A percentile compares a stretch with the other conserved stretches of the same genome.
These are phyloP conservation scores for Narcine bancroftii DNA, from an alignment of 2,113 vertebrate genomes.

Conservation along the genomic window DNA sequence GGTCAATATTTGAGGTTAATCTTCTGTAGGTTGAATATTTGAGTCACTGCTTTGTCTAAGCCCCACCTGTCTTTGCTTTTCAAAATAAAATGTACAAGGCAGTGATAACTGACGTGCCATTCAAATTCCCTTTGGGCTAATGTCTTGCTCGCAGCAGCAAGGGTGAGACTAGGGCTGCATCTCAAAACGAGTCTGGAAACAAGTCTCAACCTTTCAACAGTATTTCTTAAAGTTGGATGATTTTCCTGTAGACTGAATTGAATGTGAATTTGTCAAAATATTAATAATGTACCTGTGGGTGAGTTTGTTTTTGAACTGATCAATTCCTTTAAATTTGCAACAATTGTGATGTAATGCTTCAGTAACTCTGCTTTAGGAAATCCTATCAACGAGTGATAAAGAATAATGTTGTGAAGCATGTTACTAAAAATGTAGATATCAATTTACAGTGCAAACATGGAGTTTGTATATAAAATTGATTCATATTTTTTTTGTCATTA, in stretches of 20 bases:
- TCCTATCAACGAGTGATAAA: not conserved
- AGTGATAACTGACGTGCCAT: not conserved
- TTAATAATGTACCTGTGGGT: slow-evolving; percentile 31
- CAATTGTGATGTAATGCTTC: not conserved
- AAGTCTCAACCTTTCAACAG: not conserved
- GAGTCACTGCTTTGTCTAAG: not conserved
- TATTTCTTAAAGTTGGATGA: not conserved
- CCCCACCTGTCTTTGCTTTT: slow-evolving; percentile 25
- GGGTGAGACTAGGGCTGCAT: not conserved
- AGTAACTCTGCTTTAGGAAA: not conserved
- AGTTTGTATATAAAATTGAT: not conserved
- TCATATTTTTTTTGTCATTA: not conserved
- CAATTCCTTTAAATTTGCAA: slow-evolving; percentile 1
- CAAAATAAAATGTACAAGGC: not conserved
- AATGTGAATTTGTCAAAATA: slow-evolving; percentile 19
- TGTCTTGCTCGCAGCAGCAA: slow-evolving; percentile 2
- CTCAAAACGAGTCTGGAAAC: not conserved
- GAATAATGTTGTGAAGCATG: not conserved
- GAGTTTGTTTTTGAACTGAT: slow-evolving; percentile 12
- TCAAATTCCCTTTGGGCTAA: slow-evolving; percentile 29
- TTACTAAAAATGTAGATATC: not conserved
- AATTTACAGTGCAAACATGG: not conserved
- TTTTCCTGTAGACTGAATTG: slow-evolving; percentile 3
- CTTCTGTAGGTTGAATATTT: not conserved
- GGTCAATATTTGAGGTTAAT: not conserved